phyloP scores from a whole-genome alignment of 2,888 invertebrate species.

The Oligia fasciuncula region DNA sequence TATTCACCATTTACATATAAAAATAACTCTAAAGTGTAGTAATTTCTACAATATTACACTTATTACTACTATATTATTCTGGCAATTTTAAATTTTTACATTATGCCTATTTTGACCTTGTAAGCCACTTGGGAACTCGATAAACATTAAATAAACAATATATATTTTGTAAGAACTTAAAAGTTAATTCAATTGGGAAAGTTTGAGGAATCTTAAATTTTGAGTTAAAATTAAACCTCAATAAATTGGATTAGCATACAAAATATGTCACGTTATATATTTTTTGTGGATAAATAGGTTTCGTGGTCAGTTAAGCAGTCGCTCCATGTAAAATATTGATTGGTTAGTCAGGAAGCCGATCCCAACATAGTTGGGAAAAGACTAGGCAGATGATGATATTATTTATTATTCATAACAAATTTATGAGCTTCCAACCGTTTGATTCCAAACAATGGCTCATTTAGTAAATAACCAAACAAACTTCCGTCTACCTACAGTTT shows the following conservation, averaged over 20 bases:
- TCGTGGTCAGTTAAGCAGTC: too few relatives aligned
- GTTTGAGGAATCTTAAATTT: not conserved
- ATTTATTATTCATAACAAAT: slow-evolving; percentile 22
- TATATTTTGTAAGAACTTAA: not conserved
- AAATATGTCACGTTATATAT: too few relatives aligned
- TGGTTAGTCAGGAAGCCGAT: too few relatives aligned
- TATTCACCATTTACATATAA: not conserved
- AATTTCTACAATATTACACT: not conserved
- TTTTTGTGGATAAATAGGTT: too few relatives aligned
- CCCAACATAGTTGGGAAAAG: too few relatives aligned
- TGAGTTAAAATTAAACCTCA: not conserved
- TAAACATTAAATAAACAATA: not conserved
- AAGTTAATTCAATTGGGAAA: not conserved
- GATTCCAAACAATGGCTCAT: slow-evolving; percentile 58
- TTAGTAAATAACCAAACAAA: slow-evolving; percentile 48
- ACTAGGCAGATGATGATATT: too few relatives aligned
- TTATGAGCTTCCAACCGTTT: slow-evolving; percentile 49
- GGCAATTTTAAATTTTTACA: too few relatives aligned
- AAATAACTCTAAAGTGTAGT: not conserved
- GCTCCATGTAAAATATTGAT: too few relatives aligned
- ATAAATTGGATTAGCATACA: not conserved
- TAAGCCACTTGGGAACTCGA: not conserved
- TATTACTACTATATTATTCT: too few relatives aligned
- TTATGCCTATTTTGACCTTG: too few relatives aligned
- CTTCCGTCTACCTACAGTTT: slow-evolving; percentile 36